These are phyloP conservation scores for Podarcis cretensis DNA, from an alignment of 2,113 vertebrate species.

Conservation along the genomic window DNA sequence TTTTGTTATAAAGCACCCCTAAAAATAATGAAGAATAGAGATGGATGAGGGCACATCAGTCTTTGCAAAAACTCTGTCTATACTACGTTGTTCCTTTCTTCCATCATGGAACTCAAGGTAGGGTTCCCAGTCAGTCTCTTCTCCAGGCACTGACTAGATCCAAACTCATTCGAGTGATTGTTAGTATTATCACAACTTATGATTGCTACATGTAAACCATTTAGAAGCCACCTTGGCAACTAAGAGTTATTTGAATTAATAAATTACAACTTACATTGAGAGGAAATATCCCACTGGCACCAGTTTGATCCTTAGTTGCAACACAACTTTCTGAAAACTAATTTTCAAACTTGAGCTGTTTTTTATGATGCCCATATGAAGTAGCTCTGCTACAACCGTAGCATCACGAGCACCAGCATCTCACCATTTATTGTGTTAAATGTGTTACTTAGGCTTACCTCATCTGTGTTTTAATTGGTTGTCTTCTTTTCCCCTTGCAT, in stretches of 20 bases:
- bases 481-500: constrained; percentile 47
- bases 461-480: constrained; percentile 57
- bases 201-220: too few species aligned
- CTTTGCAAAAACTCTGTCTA: too few species aligned
- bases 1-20: too few species aligned
- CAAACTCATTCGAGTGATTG: not conserved
- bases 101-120: constrained; percentile 26
- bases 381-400: accelerated
- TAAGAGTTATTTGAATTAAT: too few species aligned
- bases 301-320: not conserved
- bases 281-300: not conserved
- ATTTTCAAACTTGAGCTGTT: not conserved
- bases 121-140: not conserved
- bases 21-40: too few species aligned
- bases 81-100: constrained; percentile 17
- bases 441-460: constrained; percentile 34
- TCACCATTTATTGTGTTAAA: constrained; percentile 20
- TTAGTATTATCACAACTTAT: too few species aligned
- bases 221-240: too few species aligned
- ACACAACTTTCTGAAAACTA: not conserved
- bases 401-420: accelerated
- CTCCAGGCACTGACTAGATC: not conserved
- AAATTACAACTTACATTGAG: too few species aligned
- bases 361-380: constrained; percentile 8
- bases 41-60: too few species aligned